Evolutionary conservation across 2,797 vertebrate genomes (phyloP).

Genomic region (Arnoldichthys spilopterus): DNA sequence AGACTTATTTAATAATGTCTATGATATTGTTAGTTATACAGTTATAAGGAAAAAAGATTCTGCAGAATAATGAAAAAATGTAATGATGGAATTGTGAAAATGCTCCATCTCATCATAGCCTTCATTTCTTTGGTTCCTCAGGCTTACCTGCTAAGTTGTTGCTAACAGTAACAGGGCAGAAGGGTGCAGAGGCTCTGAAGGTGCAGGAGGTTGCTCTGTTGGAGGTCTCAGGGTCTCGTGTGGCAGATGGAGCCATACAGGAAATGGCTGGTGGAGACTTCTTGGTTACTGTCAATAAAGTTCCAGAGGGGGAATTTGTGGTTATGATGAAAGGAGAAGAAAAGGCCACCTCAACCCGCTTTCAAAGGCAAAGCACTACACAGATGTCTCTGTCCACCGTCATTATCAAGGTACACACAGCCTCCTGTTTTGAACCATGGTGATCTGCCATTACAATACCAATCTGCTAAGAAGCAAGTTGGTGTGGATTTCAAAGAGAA

Average conservation of each 20-base stretch:
- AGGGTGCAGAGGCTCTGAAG: slow-evolving; percentile 65
- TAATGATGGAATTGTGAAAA: no score
- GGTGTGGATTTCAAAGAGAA: no score
- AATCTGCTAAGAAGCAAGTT: no score
- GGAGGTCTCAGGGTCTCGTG: slow-evolving; percentile 57
- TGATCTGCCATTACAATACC: no score
- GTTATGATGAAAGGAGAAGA: slow-evolving; percentile 71
- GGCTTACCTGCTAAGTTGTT: slow-evolving; percentile 68
- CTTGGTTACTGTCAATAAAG: slow-evolving; percentile 64
- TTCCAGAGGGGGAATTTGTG: slow-evolving; percentile 75
- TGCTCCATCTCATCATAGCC: background rate
- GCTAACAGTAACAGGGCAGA: slow-evolving; percentile 70
- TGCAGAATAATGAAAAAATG: background rate
- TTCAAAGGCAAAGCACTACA: slow-evolving; percentile 78
- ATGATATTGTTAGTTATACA: background rate
- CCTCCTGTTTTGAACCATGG: background rate
- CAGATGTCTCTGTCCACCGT: slow-evolving; percentile 74
- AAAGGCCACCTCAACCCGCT: slow-evolving; percentile 61
- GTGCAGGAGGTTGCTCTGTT: slow-evolving; percentile 64
- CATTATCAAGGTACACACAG: slow-evolving; percentile 67
- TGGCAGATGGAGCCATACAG: slow-evolving; percentile 52
- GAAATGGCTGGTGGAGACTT: slow-evolving; percentile 67
- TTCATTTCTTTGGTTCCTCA: slow-evolving; percentile 48
- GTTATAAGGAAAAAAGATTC: background rate
- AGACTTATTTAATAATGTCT: no score